These are phyloP conservation scores for Drosophila algonquin DNA, from an alignment of 2,888 invertebrate genomes.

Conservation along the genomic window DNA sequence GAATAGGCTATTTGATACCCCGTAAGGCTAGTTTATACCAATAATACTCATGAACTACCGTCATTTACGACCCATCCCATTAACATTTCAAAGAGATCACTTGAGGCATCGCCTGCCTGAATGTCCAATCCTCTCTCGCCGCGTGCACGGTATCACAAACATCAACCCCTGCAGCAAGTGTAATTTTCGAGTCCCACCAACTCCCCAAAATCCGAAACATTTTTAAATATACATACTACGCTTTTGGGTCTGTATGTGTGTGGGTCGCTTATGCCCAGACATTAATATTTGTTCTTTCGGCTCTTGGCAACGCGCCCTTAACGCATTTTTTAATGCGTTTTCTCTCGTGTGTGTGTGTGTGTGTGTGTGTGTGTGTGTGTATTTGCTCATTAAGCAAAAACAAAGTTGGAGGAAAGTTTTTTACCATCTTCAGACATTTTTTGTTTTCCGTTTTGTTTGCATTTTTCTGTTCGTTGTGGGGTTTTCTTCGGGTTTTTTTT, in stretches of 20 bases:
- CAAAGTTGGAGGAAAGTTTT: conserved; percentile 78
- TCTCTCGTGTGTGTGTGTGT: conserved; percentile 21
- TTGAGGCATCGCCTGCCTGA: neutral
- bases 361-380: conserved; percentile 52
- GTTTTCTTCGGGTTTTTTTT: conserved; percentile 30
- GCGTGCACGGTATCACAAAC: conserved; percentile 23
- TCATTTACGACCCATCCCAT: no score
- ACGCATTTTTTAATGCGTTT: conserved; percentile 73
- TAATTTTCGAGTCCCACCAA: conserved; percentile 52
- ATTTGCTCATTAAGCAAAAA: conserved; percentile 82
- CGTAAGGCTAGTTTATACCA: neutral
- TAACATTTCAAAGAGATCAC: no score
- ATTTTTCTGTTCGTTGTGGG: conserved; percentile 40
- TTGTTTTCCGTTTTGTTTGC: conserved; percentile 69
- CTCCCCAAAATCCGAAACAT: conserved; percentile 54
- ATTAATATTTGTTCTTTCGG: conserved; percentile 75
- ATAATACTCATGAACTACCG: no score
- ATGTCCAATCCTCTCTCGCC: neutral
- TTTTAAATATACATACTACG: conserved; percentile 58
- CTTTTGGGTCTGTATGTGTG: conserved; percentile 31
- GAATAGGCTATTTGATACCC: neutral
- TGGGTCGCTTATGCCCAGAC: conserved; percentile 65
- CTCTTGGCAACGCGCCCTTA: conserved; percentile 75
- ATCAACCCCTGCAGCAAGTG: conserved; percentile 73
- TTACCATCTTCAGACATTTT: conserved; percentile 77